Evolutionary conservation across 2,797 vertebrate species (phyloP).

Genomic region (Arrhamphus sclerolepis): DNA sequence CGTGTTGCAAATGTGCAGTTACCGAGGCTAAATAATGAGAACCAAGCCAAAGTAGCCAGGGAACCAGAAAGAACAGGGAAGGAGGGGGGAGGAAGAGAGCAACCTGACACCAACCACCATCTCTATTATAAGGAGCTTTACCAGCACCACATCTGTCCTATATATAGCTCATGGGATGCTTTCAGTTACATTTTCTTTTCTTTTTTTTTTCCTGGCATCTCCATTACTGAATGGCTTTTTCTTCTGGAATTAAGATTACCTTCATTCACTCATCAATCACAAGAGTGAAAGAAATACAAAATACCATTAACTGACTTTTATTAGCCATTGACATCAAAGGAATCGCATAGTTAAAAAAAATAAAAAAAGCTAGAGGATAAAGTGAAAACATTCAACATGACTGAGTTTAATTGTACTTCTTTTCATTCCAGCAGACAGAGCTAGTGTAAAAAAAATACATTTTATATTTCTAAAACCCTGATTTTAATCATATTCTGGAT

Average conservation of each 20-base stretch:
- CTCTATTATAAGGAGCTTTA: conserved; percentile 57
- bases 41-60: conserved; percentile 33
- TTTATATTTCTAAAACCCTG: too few relatives aligned
- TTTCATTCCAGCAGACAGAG: neutral
- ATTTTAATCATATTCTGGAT: too few relatives aligned
- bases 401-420: neutral
- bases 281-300: neutral
- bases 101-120: conserved; percentile 60
- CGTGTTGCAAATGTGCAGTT: conserved; percentile 51
- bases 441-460: too few relatives aligned
- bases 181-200: conserved; percentile 70
- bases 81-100: conserved; percentile 8
- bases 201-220: conserved; percentile 20
- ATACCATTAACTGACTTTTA: conserved; percentile 23
- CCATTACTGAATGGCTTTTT: conserved; percentile 23
- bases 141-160: conserved; percentile 65
- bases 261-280: conserved; percentile 12
- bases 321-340: conserved; percentile 7
- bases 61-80: conserved; percentile 13
- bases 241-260: conserved; percentile 17
- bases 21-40: conserved; percentile 44
- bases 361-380: neutral
- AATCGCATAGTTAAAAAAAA: neutral
- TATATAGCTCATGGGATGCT: conserved; percentile 63
- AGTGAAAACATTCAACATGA: neutral